Conservation (phyloP, 2,888 invertebrate genomes). For the Epinotia brunnichana region DNA sequence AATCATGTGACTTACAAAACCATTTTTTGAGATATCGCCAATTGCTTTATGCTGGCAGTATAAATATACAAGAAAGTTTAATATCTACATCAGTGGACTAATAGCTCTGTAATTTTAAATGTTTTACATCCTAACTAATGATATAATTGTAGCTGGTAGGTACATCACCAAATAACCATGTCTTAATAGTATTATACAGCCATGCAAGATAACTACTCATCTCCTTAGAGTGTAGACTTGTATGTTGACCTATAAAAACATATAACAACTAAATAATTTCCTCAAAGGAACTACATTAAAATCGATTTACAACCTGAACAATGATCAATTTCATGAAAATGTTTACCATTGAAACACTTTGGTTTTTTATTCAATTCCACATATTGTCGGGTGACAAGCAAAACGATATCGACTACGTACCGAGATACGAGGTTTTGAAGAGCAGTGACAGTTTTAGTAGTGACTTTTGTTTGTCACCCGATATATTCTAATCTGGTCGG, state of each 20-base stretch:
- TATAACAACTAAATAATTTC: constrained; percentile 7
- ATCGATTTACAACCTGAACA: background rate
- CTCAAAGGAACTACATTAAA: background rate
- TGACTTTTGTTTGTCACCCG: background rate
- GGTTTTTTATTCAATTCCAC: too few species aligned
- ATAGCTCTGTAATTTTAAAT: background rate
- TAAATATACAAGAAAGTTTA: background rate
- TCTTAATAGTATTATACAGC: constrained; percentile 61
- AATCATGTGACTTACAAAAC: too few species aligned
- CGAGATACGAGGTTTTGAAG: too few species aligned
- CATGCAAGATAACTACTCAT: constrained; percentile 66
- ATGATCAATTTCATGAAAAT: background rate
- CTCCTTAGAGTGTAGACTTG: constrained; percentile 50
- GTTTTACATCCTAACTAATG: constrained; percentile 5
- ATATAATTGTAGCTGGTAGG: constrained; percentile 48
- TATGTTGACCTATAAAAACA: constrained; percentile 40
- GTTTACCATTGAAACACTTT: too few species aligned
- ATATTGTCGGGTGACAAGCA: too few species aligned
- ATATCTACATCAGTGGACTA: background rate
- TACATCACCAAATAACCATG: constrained; percentile 65
- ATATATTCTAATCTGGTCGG: too few species aligned
- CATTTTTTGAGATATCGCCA: background rate
- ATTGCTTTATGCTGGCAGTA: background rate
- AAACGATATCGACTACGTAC: too few species aligned
- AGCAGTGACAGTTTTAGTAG: too few species aligned